Percentiles rank a stretch among this genome's conserved stretches.
Conservation (phyloP, 2,113 vertebrate genomes). For the Amia ocellicauda region DNA sequence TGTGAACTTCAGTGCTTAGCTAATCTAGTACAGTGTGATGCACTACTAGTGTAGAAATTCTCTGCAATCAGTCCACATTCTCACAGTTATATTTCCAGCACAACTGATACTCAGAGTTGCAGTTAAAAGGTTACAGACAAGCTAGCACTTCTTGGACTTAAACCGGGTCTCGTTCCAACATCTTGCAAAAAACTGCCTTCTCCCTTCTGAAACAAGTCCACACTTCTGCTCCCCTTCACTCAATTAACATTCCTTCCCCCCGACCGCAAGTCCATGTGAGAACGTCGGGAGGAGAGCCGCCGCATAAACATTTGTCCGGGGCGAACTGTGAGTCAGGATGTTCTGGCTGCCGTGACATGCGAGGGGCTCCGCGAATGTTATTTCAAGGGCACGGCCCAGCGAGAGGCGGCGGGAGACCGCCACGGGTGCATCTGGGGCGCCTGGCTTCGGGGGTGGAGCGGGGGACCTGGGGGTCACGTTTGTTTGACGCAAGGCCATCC, state of each 20-base stretch:
- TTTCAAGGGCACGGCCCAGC: not conserved
- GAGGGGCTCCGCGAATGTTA: not conserved
- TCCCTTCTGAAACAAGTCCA: too few relatives aligned
- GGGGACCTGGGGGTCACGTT: not conserved
- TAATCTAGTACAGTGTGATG: too few relatives aligned
- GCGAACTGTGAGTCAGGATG: slow-evolving; percentile 4
- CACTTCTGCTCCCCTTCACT: not conserved
- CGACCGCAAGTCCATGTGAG: not conserved
- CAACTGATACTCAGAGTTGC: too few relatives aligned
- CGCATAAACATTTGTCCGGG: not conserved
- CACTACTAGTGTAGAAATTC: too few relatives aligned
- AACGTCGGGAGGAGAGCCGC: not conserved
- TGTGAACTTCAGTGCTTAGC: too few relatives aligned
- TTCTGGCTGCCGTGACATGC: not conserved
- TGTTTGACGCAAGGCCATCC: slow-evolving; percentile 8
- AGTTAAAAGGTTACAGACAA: too few relatives aligned
- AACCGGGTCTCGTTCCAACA: too few relatives aligned
- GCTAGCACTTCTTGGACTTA: too few relatives aligned
- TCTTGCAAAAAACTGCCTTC: too few relatives aligned
- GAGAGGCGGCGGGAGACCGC: not conserved
- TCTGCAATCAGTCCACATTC: too few relatives aligned
- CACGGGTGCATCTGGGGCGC: too few relatives aligned
- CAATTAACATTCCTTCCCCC: not conserved
- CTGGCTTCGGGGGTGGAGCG: not conserved
- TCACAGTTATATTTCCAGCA: too few relatives aligned